Evolutionary conservation across 2,797 vertebrate genomes (phyloP).

Genomic region (Sebastes iracundus): DNA sequence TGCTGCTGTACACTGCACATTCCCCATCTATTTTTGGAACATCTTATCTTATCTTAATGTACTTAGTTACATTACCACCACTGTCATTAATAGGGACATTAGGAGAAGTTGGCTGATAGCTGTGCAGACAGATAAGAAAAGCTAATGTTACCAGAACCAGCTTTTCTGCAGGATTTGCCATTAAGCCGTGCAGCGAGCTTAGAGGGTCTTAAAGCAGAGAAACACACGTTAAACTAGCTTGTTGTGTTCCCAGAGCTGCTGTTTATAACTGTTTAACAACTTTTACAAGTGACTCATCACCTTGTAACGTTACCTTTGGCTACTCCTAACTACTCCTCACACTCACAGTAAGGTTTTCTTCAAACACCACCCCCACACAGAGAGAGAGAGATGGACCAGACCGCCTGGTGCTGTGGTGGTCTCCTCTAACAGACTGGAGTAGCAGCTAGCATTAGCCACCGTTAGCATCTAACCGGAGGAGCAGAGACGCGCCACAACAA

Average conservation of each 20-base stretch:
- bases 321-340: not conserved
- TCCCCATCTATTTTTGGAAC: too few species aligned
- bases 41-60: too few species aligned
- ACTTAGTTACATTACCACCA: not conserved
- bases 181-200: slow-evolving; percentile 14
- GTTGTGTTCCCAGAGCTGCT: not conserved
- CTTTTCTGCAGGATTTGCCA: not conserved
- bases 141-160: not conserved
- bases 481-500: slow-evolving; percentile 42
- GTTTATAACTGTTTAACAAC: slow-evolving; percentile 35
- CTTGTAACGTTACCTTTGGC: not conserved
- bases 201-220: slow-evolving; percentile 32
- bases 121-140: not conserved
- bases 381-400: not conserved
- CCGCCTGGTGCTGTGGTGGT: not conserved
- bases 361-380: not conserved
- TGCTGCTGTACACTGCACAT: too few species aligned
- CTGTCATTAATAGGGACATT: not conserved
- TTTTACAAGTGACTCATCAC: slow-evolving; percentile 21
- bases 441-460: slow-evolving; percentile 69
- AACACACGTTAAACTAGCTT: slow-evolving; percentile 13
- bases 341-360: not conserved
- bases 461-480: slow-evolving; percentile 47
- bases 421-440: not conserved
- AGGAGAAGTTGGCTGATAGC: not conserved